These are phyloP conservation scores for Caenorhabditis uteleia DNA, from an alignment of 2,888 invertebrate species.

Conservation along the genomic window DNA sequence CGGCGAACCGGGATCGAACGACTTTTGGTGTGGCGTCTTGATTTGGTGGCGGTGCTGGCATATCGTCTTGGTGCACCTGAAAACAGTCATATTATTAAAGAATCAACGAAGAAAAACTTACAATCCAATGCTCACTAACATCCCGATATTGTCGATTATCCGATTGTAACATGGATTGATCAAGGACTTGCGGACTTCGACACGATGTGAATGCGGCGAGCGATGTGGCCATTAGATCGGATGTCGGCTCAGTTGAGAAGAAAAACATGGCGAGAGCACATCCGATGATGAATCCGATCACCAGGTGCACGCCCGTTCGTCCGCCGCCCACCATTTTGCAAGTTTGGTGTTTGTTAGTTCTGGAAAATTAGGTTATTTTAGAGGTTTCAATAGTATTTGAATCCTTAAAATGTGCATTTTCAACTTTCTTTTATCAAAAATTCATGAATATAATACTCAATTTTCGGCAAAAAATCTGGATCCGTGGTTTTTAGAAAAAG, in stretches of 20 bases:
- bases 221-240: constrained; percentile 13
- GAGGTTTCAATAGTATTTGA: no score
- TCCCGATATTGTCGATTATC: constrained; percentile 27
- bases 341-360: no score
- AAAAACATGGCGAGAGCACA: constrained; percentile 35
- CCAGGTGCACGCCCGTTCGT: constrained; percentile 53
- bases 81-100: background rate
- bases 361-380: no score
- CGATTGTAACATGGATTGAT: constrained; percentile 12
- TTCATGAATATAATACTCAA: no score
- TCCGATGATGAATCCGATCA: constrained; percentile 51
- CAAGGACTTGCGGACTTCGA: constrained; percentile 4
- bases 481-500: no score
- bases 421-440: no score
- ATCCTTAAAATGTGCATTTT: no score
- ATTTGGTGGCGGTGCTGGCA: constrained; percentile 31
- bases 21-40: constrained; percentile 42
- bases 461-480: no score
- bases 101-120: constrained; percentile 7
- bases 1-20: constrained; percentile 85
- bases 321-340: constrained; percentile 53
- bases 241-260: constrained; percentile 22
- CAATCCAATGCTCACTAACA: constrained; percentile 38
- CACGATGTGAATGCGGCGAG: constrained; percentile 36
- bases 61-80: constrained; percentile 37